Evolutionary conservation across 2,888 invertebrate genomes (phyloP).

Genomic region (Cetonia aurata): DNA sequence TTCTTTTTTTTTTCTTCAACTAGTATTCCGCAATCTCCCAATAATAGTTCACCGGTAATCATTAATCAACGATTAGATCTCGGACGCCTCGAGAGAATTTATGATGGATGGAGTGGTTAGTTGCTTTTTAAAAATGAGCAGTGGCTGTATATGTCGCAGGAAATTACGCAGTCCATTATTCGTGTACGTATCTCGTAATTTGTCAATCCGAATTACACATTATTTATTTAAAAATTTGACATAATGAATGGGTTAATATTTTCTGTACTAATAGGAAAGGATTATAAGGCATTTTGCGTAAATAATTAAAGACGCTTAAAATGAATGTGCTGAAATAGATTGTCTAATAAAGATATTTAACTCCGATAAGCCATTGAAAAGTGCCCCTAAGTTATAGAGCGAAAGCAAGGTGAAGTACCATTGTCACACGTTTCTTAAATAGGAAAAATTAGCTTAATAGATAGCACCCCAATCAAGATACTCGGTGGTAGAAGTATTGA

Average conservation of each 20-base stretch:
- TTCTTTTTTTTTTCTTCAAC: slow-evolving; percentile 17
- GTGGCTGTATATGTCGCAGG: slow-evolving; percentile 32
- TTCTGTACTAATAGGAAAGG: slow-evolving; percentile 10
- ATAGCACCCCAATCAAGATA: too few relatives aligned
- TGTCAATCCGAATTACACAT: slow-evolving; percentile 31
- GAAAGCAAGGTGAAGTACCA: too few relatives aligned
- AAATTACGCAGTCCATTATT: slow-evolving; percentile 39
- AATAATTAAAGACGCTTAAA: too few relatives aligned
- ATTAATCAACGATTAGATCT: slow-evolving; percentile 39
- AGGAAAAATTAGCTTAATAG: too few relatives aligned
- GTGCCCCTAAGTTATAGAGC: too few relatives aligned
- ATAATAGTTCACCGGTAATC: slow-evolving; percentile 9
- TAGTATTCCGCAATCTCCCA: slow-evolving; percentile 24
- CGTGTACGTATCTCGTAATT: slow-evolving; percentile 39
- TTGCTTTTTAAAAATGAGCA: slow-evolving; percentile 35
- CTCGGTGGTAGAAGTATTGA: too few relatives aligned
- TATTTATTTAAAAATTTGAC: slow-evolving; percentile 24
- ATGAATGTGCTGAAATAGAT: too few relatives aligned
- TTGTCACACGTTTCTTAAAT: too few relatives aligned
- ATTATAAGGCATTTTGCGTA: too few relatives aligned
- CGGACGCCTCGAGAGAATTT: slow-evolving; percentile 32
- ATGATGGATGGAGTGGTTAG: slow-evolving; percentile 28
- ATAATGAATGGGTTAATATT: slow-evolving; percentile 30
- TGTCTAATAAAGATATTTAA: too few relatives aligned
- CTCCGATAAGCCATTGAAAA: too few relatives aligned